Percentiles rank a stretch among this genome's conserved stretches.
Conservation (phyloP, 2,113 vertebrate genomes). For the Gymnocephalus cernua region DNA sequence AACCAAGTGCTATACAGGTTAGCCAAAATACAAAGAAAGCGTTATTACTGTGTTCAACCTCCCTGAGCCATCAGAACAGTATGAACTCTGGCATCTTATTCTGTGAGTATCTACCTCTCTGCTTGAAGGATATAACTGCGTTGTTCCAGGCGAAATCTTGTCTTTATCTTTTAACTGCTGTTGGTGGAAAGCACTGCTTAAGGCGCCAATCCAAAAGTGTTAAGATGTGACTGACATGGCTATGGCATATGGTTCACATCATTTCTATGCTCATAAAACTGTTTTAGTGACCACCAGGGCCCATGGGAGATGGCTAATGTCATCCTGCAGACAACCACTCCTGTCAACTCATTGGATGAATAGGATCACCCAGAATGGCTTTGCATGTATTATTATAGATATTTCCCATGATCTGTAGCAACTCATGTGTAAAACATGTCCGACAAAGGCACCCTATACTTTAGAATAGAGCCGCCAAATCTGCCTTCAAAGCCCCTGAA, state of each 20-base stretch:
- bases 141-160: slow-evolving; percentile 39
- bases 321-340: slow-evolving; percentile 25
- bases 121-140: slow-evolving; percentile 6
- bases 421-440: not conserved
- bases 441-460: not conserved
- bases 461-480: not conserved
- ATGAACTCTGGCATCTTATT: slow-evolving; percentile 25
- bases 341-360: not conserved
- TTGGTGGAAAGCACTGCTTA: slow-evolving; percentile 8
- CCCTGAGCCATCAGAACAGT: slow-evolving; percentile 17
- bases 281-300: slow-evolving; percentile 37
- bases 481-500: not conserved
- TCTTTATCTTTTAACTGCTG: slow-evolving; percentile 43
- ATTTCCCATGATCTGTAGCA: slow-evolving; percentile 19
- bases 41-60: slow-evolving; percentile 12
- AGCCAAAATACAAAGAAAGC: slow-evolving; percentile 24
- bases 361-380: slow-evolving; percentile 11
- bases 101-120: not conserved
- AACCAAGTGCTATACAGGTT: slow-evolving; percentile 11
- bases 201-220: slow-evolving; percentile 17
- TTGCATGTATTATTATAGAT: not conserved
- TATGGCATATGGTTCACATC: slow-evolving; percentile 43
- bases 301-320: slow-evolving; percentile 21
- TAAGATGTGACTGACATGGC: slow-evolving; percentile 33
- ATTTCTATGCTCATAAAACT: slow-evolving; percentile 34